These are phyloP conservation scores for Onchidella celtica DNA, from an alignment of 2,888 invertebrate species.

Conservation along the genomic window DNA sequence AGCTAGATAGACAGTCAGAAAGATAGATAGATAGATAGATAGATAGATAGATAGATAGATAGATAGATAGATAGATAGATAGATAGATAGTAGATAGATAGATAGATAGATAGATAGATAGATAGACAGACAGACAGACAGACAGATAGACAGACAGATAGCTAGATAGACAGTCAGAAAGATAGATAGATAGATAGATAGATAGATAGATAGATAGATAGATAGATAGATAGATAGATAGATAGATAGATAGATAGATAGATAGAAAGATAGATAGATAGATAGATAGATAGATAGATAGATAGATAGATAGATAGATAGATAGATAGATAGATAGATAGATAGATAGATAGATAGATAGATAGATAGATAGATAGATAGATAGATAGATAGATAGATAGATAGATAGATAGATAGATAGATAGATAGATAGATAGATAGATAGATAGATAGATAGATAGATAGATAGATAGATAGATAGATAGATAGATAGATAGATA, in stretches of 20 bases:
- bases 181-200: conserved; percentile 1
- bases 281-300: not conserved
- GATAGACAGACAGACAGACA: conserved; percentile 5
- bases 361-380: not conserved
- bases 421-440: not conserved
- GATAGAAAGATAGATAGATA: not conserved
- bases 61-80: conserved; percentile 23
- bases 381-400: not conserved
- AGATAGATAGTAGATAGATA: conserved; percentile 34
- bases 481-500: not conserved
- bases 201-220: conserved; percentile 11
- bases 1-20: conserved; percentile 33
- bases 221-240: conserved; percentile 13
- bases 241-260: not conserved
- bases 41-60: conserved; percentile 9
- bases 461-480: not conserved
- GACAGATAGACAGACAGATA: conserved; percentile 14
- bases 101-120: not conserved
- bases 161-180: conserved; percentile 32
- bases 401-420: not conserved
- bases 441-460: not conserved
- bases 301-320: not conserved
- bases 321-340: not conserved
- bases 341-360: not conserved
- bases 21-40: conserved; percentile 1